These are phyloP conservation scores for Rhegmatorhina hoffmannsi DNA, from an alignment of 2,113 vertebrate genomes.

Conservation along the genomic window DNA sequence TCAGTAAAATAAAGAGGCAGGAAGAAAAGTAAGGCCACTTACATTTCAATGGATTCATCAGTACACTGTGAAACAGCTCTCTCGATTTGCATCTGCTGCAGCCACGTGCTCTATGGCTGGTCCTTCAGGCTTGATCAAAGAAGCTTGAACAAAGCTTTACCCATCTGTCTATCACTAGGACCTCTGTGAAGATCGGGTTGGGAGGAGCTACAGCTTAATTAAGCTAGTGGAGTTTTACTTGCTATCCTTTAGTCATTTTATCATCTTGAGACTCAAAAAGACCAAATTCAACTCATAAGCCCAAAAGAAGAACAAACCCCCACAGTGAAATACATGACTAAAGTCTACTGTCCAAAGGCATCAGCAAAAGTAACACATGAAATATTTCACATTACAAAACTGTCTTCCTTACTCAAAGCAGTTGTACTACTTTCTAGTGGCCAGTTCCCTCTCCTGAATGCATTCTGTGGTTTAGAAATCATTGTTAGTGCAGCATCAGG, in stretches of 20 bases:
- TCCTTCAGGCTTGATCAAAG: background rate
- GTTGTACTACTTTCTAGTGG: background rate
- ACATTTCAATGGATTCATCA: background rate
- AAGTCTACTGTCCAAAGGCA: background rate
- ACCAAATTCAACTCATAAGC: background rate
- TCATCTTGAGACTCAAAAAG: background rate
- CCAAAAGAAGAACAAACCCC: background rate
- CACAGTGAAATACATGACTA: background rate
- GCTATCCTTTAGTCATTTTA: background rate
- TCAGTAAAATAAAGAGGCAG: background rate
- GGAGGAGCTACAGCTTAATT: background rate
- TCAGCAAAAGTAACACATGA: background rate
- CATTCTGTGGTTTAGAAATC: background rate
- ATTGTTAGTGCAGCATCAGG: background rate
- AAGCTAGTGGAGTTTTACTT: background rate
- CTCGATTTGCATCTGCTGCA: fast-evolving
- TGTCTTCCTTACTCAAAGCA: background rate
- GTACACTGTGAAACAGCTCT: background rate
- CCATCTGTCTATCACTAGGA: background rate
- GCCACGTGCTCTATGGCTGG: background rate
- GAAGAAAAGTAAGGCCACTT: background rate
- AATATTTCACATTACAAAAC: background rate
- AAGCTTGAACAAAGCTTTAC: background rate
- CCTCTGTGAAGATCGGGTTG: background rate
- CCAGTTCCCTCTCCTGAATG: fast-evolving